A percentile compares a stretch with the other conserved stretches of the same genome.
These are phyloP conservation scores for Pantherophis alleghaniensis DNA, from an alignment of 2,797 vertebrate genomes.

Conservation along the genomic window DNA sequence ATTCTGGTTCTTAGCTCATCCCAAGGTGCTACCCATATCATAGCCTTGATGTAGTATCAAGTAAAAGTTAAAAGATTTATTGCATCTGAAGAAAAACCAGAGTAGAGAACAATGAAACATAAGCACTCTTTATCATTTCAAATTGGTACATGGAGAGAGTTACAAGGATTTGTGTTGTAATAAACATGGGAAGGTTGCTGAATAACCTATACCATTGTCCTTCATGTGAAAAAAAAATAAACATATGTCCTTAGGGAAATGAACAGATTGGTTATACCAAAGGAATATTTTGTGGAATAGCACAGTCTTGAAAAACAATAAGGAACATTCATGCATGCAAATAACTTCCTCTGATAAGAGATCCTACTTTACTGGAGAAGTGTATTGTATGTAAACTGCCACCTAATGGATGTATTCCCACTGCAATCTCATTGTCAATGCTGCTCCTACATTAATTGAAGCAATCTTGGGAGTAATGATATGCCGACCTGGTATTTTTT, in stretches of 20 bases:
- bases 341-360: neutral
- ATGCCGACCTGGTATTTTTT: neutral
- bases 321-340: neutral
- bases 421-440: neutral
- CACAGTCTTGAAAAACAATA: neutral
- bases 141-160: neutral
- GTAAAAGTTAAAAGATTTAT: neutral
- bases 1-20: neutral
- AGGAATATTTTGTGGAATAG: neutral
- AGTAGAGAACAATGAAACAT: neutral
- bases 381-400: neutral
- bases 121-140: neutral
- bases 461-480: neutral
- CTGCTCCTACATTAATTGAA: neutral
- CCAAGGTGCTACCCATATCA: neutral
- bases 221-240: neutral
- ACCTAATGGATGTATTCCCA: neutral
- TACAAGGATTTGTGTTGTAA: neutral
- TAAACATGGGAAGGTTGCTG: neutral
- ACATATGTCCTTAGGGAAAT: neutral
- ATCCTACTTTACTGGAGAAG: neutral
- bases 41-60: neutral
- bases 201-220: neutral
- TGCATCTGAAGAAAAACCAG: neutral
- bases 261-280: neutral